These are phyloP conservation scores for Channallabes apus DNA, from an alignment of 2,797 vertebrate genomes.

Conservation along the genomic window DNA sequence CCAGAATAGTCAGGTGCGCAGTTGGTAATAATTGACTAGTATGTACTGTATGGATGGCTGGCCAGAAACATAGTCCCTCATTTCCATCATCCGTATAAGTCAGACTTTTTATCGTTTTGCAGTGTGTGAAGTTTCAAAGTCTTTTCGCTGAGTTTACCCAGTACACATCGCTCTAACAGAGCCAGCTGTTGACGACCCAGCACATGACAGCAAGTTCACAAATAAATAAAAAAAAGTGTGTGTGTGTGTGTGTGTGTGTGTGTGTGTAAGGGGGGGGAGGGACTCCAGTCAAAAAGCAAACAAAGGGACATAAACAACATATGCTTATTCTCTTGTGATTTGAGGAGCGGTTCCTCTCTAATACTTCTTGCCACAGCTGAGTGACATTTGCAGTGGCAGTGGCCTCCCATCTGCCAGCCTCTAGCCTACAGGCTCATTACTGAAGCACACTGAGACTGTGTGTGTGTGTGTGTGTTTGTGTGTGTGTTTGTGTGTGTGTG, in stretches of 20 bases:
- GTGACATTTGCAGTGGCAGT: slow-evolving; percentile 81
- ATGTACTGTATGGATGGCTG: background rate
- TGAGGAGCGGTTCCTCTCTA: slow-evolving; percentile 70
- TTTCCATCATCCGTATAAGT: background rate
- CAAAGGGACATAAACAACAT: slow-evolving; percentile 74
- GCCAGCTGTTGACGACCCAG: slow-evolving; percentile 69
- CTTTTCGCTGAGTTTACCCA: slow-evolving; percentile 37
- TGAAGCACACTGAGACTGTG: slow-evolving; percentile 61
- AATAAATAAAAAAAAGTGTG: slow-evolving; percentile 56
- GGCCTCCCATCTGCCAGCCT: slow-evolving; percentile 80
- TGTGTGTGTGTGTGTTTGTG: slow-evolving; percentile 48
- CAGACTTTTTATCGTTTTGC: slow-evolving; percentile 2
- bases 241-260: background rate
- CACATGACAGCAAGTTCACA: slow-evolving; percentile 64
- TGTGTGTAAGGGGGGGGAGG: background rate
- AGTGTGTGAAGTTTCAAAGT: slow-evolving; percentile 4
- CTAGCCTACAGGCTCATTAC: slow-evolving; percentile 82
- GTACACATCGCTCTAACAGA: slow-evolving; percentile 56
- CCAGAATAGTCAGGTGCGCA: background rate
- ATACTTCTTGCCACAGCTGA: slow-evolving; percentile 82
- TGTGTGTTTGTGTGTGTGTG: slow-evolving; percentile 28
- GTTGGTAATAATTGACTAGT: background rate
- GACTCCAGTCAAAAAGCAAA: slow-evolving; percentile 62
- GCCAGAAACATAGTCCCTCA: background rate
- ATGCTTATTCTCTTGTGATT: slow-evolving; percentile 71